Conservation (phyloP, 1,140 invertebrate species). For the Pteromalus puparum region DNA sequence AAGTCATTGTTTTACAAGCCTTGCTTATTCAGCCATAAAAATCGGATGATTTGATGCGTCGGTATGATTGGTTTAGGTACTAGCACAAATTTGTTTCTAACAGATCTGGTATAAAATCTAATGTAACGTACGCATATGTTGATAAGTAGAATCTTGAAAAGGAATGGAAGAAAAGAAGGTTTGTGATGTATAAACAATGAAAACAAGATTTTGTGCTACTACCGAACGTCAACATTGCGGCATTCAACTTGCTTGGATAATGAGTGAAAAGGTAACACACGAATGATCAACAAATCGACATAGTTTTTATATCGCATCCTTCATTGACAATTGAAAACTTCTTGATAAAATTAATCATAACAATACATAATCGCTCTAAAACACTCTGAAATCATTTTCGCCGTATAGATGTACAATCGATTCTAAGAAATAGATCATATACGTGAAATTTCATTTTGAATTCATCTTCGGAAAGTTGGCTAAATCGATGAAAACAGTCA, state of each 20-base stretch:
- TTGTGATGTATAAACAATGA: not conserved
- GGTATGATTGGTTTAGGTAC: not conserved
- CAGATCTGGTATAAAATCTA: not conserved
- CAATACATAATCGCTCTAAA: not conserved
- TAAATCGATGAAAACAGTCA: not conserved
- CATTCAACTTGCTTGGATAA: not conserved
- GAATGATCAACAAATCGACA: not conserved
- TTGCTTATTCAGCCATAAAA: not conserved
- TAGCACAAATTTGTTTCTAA: too few species aligned
- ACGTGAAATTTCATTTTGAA: not conserved
- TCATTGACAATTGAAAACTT: constrained; percentile 30
- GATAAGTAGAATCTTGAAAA: not conserved
- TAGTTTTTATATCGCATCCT: constrained; percentile 4
- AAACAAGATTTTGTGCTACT: too few species aligned
- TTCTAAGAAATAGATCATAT: not conserved
- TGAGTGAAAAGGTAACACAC: not conserved
- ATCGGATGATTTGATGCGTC: not conserved
- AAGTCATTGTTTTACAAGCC: not conserved
- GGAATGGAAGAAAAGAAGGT: not conserved
- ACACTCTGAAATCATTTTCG: not conserved
- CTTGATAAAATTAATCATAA: constrained; percentile 1
- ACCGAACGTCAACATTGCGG: not conserved
- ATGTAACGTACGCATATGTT: too few species aligned
- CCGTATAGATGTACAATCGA: not conserved
- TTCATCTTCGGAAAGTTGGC: not conserved